Conservation (phyloP, 2,888 invertebrate species). For the Zaprionus obscuricornis region DNA sequence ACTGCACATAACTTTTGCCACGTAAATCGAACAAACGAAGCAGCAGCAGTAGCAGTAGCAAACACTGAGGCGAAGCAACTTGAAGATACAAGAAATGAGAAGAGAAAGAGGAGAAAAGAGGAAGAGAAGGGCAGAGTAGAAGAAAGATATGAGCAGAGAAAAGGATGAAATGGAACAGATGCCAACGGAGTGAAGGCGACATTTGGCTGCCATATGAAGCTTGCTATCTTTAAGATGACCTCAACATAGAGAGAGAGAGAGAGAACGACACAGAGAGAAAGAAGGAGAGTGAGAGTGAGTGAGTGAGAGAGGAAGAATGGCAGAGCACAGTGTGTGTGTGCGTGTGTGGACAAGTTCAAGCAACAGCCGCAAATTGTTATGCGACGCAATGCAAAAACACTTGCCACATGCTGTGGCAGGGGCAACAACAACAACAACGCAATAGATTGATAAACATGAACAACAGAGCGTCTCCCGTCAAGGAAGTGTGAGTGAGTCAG, state of each 20-base stretch:
- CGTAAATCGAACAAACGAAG: conserved; percentile 38
- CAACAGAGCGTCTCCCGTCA: conserved; percentile 49
- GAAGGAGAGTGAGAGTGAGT: not conserved
- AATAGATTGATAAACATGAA: conserved; percentile 70
- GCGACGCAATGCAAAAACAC: conserved; percentile 56
- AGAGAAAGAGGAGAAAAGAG: no score
- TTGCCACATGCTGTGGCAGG: conserved; percentile 33
- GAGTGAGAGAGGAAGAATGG: no score
- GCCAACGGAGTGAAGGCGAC: no score
- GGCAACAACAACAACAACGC: conserved; percentile 37
- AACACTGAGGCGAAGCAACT: no score
- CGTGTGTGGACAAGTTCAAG: conserved; percentile 19
- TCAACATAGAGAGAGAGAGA: not conserved
- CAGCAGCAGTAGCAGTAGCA: not conserved
- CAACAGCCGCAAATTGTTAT: conserved; percentile 62
- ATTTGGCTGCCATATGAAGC: conserved; percentile 7
- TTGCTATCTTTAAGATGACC: conserved; percentile 26
- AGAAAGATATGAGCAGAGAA: no score
- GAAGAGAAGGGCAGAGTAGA: no score
- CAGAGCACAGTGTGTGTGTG: not conserved
- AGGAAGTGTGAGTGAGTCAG: conserved; percentile 16
- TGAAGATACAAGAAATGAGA: no score
- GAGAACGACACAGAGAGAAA: not conserved
- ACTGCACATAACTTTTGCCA: conserved; percentile 41
- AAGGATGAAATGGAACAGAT: no score